Evolutionary conservation across 2,113 vertebrate genomes (phyloP).

Genomic region (Anoplopoma fimbria): DNA sequence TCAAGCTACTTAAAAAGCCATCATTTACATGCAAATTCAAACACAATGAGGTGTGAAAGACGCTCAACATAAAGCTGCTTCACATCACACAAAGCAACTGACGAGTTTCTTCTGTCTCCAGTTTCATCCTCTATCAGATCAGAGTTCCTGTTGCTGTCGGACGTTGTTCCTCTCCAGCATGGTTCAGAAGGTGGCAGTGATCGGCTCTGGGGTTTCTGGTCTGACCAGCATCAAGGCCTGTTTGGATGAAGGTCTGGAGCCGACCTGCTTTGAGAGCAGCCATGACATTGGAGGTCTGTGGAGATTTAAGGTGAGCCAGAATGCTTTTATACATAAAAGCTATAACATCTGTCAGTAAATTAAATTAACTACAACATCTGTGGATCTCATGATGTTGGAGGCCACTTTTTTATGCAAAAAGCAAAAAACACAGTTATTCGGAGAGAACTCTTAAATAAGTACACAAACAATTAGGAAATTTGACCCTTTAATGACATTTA

Average conservation of each 20-base stretch:
- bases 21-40: not conserved
- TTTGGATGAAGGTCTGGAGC: slow-evolving; percentile 86
- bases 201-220: slow-evolving; percentile 85
- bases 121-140: not conserved
- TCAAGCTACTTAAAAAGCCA: not conserved
- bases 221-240: slow-evolving; percentile 87
- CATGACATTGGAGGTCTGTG: slow-evolving; percentile 87
- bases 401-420: not conserved
- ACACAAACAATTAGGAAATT: too few species aligned
- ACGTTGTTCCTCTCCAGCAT: slow-evolving; percentile 25
- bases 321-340: not conserved
- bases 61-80: not conserved
- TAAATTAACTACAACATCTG: not conserved
- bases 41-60: not conserved
- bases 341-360: not conserved
- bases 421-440: not conserved
- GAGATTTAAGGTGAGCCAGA: slow-evolving; percentile 81
- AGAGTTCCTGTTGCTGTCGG: not conserved
- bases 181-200: slow-evolving; percentile 80
- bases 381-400: not conserved
- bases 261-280: slow-evolving; percentile 88
- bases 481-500: too few species aligned
- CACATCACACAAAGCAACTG: not conserved
- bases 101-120: not conserved
- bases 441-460: not conserved